A percentile compares a stretch with the other conserved stretches of the same genome.
Evolutionary conservation across 2,113 vertebrate genomes (phyloP).

Genomic region (Hippocampus zosterae): DNA sequence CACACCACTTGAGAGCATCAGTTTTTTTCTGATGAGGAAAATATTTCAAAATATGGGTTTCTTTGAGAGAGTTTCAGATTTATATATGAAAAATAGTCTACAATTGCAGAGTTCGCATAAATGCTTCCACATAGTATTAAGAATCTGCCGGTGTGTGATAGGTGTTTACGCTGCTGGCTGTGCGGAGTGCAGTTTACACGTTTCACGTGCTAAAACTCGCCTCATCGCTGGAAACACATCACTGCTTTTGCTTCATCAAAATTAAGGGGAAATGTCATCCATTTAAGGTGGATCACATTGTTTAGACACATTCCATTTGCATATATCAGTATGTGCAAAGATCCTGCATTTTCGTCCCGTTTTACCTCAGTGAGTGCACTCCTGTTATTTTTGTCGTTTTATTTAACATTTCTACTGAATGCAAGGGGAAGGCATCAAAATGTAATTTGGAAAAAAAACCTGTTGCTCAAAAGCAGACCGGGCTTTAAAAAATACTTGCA

Average conservation of each 20-base stretch:
- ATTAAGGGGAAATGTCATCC: not conserved
- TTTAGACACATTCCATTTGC: slow-evolving; percentile 36
- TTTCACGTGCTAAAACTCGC: not conserved
- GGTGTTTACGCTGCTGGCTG: not conserved
- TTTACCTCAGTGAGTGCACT: slow-evolving; percentile 22
- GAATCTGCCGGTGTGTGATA: not conserved
- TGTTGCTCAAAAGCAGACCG: not conserved
- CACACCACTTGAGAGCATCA: slow-evolving; percentile 6
- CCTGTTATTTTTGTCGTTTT: not conserved
- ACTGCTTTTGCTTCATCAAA: not conserved
- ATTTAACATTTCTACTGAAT: not conserved
- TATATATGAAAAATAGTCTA: not conserved
- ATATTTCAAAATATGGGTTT: not conserved
- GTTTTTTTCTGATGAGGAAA: slow-evolving; percentile 4
- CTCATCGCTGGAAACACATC: not conserved
- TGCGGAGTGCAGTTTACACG: not conserved
- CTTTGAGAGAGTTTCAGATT: slow-evolving; percentile 5
- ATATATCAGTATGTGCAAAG: slow-evolving; percentile 10
- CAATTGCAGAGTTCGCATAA: not conserved
- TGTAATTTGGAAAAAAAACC: not conserved
- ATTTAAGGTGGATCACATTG: slow-evolving; percentile 9
- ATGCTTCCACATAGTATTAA: not conserved
- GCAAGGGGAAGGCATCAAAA: not conserved
- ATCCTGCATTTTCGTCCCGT: slow-evolving; percentile 8
- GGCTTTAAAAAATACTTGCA: slow-evolving; percentile 4